Percentiles rank a stretch among this genome's conserved stretches.
These are phyloP conservation scores for Oreortyx pictus DNA, from an alignment of 2,797 vertebrate species.

Conservation along the genomic window DNA sequence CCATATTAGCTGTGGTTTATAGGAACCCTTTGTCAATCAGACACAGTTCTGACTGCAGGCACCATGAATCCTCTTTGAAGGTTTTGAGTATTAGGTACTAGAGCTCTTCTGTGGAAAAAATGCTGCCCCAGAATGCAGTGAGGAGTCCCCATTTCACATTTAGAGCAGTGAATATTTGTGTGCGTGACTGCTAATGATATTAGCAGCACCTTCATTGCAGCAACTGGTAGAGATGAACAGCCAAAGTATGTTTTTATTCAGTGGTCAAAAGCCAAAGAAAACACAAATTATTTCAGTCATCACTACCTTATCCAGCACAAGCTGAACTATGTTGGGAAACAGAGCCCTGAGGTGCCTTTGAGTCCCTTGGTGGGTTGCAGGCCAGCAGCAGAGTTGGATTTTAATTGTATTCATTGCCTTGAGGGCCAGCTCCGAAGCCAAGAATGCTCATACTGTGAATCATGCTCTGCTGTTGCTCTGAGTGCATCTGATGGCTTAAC, in stretches of 20 bases:
- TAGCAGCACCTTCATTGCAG: background rate
- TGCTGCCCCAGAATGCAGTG: background rate
- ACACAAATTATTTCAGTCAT: background rate
- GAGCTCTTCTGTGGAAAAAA: background rate
- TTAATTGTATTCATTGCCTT: background rate
- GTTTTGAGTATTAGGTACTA: background rate
- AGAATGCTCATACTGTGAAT: background rate
- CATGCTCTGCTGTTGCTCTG: background rate
- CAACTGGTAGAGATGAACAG: background rate
- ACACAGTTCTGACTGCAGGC: background rate
- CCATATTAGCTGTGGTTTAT: accelerated
- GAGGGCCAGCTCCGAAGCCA: background rate
- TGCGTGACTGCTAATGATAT: background rate
- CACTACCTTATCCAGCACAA: background rate
- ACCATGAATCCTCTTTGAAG: background rate
- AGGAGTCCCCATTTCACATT: background rate
- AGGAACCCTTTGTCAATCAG: background rate
- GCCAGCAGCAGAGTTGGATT: background rate
- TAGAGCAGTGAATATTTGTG: background rate
- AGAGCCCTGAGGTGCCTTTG: background rate
- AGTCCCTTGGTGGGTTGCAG: background rate
- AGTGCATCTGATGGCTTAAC: background rate
- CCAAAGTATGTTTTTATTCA: background rate
- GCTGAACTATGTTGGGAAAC: background rate
- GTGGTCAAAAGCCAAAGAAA: slow-evolving; percentile 37